These are phyloP conservation scores for Poecilia picta DNA, from an alignment of 2,797 vertebrate genomes.

Conservation along the genomic window DNA sequence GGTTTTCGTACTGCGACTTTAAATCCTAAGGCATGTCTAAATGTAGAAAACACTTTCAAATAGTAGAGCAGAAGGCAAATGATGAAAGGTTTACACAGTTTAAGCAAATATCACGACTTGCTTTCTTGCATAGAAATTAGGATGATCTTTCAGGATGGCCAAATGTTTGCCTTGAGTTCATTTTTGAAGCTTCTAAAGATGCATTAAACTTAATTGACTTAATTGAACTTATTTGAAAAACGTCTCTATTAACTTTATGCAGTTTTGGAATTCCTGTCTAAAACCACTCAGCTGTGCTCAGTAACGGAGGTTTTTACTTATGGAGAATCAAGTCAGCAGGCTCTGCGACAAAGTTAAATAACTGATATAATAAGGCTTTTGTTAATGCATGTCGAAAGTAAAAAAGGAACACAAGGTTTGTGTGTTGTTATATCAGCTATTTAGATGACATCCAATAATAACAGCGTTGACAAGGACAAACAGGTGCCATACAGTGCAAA, in stretches of 20 bases:
- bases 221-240: not conserved
- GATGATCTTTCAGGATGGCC: not conserved
- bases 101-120: not conserved
- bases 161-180: not conserved
- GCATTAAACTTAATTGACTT: not conserved
- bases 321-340: not conserved
- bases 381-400: constrained; percentile 3
- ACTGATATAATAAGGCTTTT: constrained; percentile 16
- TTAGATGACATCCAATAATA: constrained; percentile 15
- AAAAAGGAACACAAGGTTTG: not conserved
- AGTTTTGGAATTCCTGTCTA: not conserved
- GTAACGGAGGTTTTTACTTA: not conserved
- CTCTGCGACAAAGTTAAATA: not conserved
- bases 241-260: not conserved
- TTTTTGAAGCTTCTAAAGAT: not conserved
- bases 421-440: constrained; percentile 11
- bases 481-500: not conserved
- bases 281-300: not conserved
- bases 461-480: not conserved
- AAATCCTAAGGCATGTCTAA: not conserved
- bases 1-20: not conserved
- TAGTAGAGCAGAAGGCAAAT: not conserved
- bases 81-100: not conserved
- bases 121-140: not conserved
- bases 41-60: not conserved